Percentiles rank a stretch among this genome's conserved stretches.
Evolutionary conservation across 2,888 invertebrate genomes (phyloP).

Genomic region (Dasypolia templi): DNA sequence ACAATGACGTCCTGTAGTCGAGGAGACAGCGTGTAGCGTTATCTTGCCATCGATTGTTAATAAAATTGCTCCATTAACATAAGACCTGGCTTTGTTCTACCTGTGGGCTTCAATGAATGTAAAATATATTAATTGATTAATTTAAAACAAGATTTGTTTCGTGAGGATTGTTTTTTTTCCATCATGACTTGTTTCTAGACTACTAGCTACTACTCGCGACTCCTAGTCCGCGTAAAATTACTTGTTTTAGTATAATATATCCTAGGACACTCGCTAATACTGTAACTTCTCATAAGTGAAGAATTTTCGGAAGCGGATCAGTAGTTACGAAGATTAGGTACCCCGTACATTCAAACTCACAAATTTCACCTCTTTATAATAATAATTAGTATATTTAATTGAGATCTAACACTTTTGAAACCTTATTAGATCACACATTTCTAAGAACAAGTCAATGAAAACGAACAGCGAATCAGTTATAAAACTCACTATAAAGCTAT

Average conservation of each 20-base stretch:
- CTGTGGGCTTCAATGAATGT: conserved; percentile 55
- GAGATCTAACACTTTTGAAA: too few relatives aligned
- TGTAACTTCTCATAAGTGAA: too few relatives aligned
- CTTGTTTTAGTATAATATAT: background rate
- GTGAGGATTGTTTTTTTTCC: background rate
- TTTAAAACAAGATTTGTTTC: conserved; percentile 3
- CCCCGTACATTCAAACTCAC: too few relatives aligned
- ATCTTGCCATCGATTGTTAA: conserved; percentile 78
- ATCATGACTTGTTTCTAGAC: background rate
- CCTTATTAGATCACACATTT: conserved; percentile 3
- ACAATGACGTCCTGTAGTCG: conserved; percentile 67
- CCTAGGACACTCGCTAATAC: background rate
- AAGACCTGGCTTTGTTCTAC: conserved; percentile 64
- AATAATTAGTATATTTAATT: too few relatives aligned
- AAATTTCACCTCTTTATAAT: too few relatives aligned
- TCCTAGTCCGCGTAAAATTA: background rate
- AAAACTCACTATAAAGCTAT: conserved; percentile 32
- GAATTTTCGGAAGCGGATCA: too few relatives aligned
- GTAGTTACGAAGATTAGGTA: too few relatives aligned
- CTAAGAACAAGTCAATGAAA: background rate
- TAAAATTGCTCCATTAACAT: conserved; percentile 80
- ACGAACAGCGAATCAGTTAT: conserved; percentile 1
- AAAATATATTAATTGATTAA: too few relatives aligned
- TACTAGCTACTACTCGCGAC: background rate
- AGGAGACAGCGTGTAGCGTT: conserved; percentile 69